These are phyloP conservation scores for Aurelia aurita complex sp. Pacific DNA, from an alignment of 30 jellyfish, hydroid and myxozoan species.

Conservation along the genomic window DNA sequence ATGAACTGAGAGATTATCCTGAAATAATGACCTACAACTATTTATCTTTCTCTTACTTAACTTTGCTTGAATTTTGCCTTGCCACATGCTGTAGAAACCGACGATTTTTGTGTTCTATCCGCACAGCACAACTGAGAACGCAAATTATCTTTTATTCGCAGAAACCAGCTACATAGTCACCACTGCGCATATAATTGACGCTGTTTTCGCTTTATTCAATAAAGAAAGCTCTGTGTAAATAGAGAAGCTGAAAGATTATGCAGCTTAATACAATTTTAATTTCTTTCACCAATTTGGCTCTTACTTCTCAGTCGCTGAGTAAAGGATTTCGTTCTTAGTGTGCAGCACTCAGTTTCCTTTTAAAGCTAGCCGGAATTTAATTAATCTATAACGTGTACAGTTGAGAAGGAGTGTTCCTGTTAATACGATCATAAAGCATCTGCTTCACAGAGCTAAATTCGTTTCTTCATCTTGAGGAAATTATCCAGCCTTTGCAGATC, in stretches of 20 bases:
- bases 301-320: no score
- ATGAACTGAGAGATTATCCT: no score
- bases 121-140: constrained; percentile 15
- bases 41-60: no score
- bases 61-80: no score
- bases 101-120: neutral
- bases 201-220: constrained; percentile 10
- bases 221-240: constrained; percentile 20
- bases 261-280: constrained; percentile 3
- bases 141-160: constrained; percentile 38
- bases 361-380: neutral
- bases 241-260: neutral
- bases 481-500: no score
- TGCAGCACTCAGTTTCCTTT: neutral
- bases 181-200: constrained; percentile 15
- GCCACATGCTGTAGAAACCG: no score
- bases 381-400: neutral
- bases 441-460: no score
- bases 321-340: neutral
- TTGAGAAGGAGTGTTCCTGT: neutral
- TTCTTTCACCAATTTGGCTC: neutral
- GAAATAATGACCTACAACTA: no score
- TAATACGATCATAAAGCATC: neutral
- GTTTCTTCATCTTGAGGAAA: no score
- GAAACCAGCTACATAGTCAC: constrained; percentile 20